phyloP scores from a whole-genome alignment of 92 coral and sea anemone species.

The Bergia sp. region DNA sequence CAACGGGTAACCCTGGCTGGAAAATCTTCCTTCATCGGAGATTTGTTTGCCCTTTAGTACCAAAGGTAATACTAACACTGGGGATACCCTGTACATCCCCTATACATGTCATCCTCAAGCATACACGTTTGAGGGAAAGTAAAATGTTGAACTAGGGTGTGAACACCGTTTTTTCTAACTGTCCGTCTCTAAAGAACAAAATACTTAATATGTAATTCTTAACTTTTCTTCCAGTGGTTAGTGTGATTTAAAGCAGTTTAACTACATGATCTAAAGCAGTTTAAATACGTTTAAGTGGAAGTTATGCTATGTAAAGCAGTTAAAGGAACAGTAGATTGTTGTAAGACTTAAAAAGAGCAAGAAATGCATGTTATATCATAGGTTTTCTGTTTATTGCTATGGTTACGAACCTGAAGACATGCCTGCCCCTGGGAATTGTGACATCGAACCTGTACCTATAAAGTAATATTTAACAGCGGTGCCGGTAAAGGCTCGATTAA shows the following conservation, averaged over 20 bases:
- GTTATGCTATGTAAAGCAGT: neutral
- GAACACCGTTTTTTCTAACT: neutral
- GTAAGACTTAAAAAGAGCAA: too few relatives aligned
- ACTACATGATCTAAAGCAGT: neutral
- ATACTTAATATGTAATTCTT: too few relatives aligned
- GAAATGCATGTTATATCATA: neutral
- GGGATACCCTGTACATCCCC: too few relatives aligned
- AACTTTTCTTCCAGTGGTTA: too few relatives aligned
- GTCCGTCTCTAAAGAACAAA: neutral
- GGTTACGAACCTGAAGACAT: conserved; percentile 38
- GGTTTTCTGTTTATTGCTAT: neutral
- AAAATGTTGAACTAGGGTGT: too few relatives aligned
- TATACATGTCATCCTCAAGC: too few relatives aligned
- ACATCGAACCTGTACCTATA: conserved; percentile 25
- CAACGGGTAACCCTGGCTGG: too few relatives aligned
- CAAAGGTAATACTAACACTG: too few relatives aligned
- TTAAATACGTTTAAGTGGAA: neutral
- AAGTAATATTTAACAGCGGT: conserved; percentile 1
- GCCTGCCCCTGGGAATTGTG: conserved; percentile 37
- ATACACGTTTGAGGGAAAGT: too few relatives aligned
- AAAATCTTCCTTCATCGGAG: too few relatives aligned
- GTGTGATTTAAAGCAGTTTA: neutral
- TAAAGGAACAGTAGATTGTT: too few relatives aligned
- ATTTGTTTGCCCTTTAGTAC: too few relatives aligned
- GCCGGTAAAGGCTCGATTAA: neutral